Conservation (phyloP, 2,888 invertebrate species). For the Drosophila barbarae region DNA sequence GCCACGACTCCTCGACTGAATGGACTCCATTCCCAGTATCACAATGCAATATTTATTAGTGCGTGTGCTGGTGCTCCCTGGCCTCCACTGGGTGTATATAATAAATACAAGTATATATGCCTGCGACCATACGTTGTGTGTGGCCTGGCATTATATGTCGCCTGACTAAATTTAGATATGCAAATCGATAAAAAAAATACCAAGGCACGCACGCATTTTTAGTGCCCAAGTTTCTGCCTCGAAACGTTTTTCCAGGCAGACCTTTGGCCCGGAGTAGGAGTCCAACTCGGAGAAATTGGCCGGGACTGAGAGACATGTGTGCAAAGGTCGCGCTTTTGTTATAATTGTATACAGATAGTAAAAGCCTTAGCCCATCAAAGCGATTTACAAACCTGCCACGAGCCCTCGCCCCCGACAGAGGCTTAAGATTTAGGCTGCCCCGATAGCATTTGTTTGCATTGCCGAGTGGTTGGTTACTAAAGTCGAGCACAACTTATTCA, state of each 20-base stretch:
- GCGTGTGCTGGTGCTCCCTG: slow-evolving; percentile 35
- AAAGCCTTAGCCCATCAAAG: slow-evolving; percentile 18
- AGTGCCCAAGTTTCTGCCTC: slow-evolving; percentile 43
- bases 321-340: slow-evolving; percentile 46
- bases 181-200: slow-evolving; percentile 59
- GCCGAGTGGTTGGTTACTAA: background rate
- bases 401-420: slow-evolving; percentile 24
- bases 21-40: slow-evolving; percentile 50
- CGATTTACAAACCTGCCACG: slow-evolving; percentile 30
- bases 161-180: slow-evolving; percentile 63
- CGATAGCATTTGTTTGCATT: slow-evolving; percentile 36
- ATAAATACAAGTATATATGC: slow-evolving; percentile 26
- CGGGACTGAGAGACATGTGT: slow-evolving; percentile 27
- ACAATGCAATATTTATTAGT: slow-evolving; percentile 67
- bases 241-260: slow-evolving; percentile 11
- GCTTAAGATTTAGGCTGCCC: slow-evolving; percentile 36
- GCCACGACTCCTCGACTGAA: slow-evolving; percentile 35
- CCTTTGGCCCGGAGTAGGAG: background rate
- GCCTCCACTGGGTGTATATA: slow-evolving; percentile 30
- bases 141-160: slow-evolving; percentile 49
- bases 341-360: slow-evolving; percentile 37
- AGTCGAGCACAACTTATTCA: slow-evolving; percentile 8
- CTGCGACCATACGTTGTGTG: slow-evolving; percentile 30
- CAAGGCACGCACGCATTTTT: slow-evolving; percentile 63
- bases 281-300: slow-evolving; percentile 7